A percentile compares a stretch with the other conserved stretches of the same genome.
Evolutionary conservation across 1,140 invertebrate species (phyloP).

Genomic region (Zelostemma sp.): DNA sequence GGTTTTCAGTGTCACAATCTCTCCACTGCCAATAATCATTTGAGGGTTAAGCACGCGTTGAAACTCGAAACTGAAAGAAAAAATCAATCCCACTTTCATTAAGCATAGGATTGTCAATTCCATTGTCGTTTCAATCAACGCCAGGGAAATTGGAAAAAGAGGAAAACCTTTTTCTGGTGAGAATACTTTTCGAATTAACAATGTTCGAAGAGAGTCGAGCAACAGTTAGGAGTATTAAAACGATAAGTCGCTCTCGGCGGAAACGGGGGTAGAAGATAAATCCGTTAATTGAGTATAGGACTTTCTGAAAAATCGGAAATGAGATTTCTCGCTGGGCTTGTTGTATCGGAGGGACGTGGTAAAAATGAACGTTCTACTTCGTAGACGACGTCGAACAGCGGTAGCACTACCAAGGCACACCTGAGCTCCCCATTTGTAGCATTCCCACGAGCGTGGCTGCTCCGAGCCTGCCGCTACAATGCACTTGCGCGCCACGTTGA

Average conservation of each 20-base stretch:
- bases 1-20: constrained; percentile 7
- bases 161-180: neutral
- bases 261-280: constrained; percentile 16
- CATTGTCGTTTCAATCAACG: constrained; percentile 1
- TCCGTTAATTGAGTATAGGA: constrained; percentile 40
- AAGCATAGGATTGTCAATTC: neutral
- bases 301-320: constrained; percentile 38
- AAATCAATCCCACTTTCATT: no score
- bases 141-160: neutral
- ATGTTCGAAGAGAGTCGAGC: neutral
- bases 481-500: constrained; percentile 2
- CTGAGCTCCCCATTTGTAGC: constrained; percentile 22
- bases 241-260: constrained; percentile 16
- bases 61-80: no score
- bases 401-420: constrained; percentile 5
- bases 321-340: constrained; percentile 22
- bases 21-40: constrained; percentile 18
- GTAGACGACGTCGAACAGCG: constrained; percentile 5
- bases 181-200: constrained; percentile 8
- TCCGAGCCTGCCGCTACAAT: constrained; percentile 2
- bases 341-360: neutral
- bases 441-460: constrained; percentile 9
- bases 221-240: neutral
- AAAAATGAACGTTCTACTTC: constrained; percentile 16
- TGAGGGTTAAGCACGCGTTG: constrained; percentile 13